Base-by-base conservation (phyloP, 2,797 vertebrate species). In the Muscicapa comitata region DNA sequence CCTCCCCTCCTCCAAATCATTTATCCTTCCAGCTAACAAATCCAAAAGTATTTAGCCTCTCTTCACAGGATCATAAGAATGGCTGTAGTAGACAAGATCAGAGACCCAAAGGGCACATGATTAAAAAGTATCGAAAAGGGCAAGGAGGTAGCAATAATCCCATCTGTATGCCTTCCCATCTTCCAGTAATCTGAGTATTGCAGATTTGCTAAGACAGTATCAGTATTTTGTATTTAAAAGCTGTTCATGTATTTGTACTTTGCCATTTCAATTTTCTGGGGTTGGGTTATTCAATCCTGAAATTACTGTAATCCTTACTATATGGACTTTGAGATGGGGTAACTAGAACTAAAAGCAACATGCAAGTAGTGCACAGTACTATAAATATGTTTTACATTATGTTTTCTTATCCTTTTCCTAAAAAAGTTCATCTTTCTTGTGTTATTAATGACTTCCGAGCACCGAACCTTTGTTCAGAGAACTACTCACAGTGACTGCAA, bases 1-100 rank as follows among this genome's bases (percentile, higher is more conserved):
- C 2, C 9, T 57, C 1, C 3, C 9, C 5, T 19, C 7, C 5
- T 18, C 5, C 20, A 47, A 55, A 8, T 65, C 0, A 72, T 73
- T 88, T 65, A 51, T 91, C 31, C 58, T 62, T 16, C 29, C 62
- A 84, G 59, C 20, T 86, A 70, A 70, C 12, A 91, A 91, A 59
- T 83, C 43, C 37, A 80, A 75, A 70, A 17, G 3, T 65, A 33
- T 78, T 94, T 63, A 61, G 19, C 10, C 12, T 94, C 1, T 77
- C 19, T 21, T 92, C 28, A 54, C 0, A 59, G 20, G 25, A 66
- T 66, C 10, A 1, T 43, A 88, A 42, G 43, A 95, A 88, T 2
- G 29, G 29, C 42, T 78, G 7, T 8, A 77, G 47, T 6, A 84
- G 68, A 28, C 40, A 28, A 66, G 54, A 78, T 9, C 33, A 83